Percentiles rank a stretch among this genome's conserved stretches.
Evolutionary conservation across 2,888 invertebrate species (phyloP).

Genomic region (Cosmopolites sordidus): DNA sequence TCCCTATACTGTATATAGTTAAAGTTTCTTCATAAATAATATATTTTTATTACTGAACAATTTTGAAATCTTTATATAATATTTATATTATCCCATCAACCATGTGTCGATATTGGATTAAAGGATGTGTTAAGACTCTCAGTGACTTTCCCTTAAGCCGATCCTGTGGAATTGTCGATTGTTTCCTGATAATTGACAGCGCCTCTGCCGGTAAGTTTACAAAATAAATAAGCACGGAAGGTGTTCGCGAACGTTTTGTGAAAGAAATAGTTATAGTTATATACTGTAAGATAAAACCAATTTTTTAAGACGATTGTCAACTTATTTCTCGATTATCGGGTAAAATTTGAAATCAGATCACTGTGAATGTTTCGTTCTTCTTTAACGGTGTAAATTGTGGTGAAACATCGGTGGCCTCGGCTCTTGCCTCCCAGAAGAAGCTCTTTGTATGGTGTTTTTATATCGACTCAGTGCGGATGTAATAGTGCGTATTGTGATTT

Average conservation of each 20-base stretch:
- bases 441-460: constrained; percentile 1
- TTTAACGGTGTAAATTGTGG: neutral
- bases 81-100: too few relatives aligned
- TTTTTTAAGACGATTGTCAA: neutral
- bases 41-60: too few relatives aligned
- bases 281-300: constrained; percentile 2
- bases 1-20: too few relatives aligned
- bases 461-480: neutral
- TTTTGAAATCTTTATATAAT: too few relatives aligned
- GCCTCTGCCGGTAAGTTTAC: constrained; percentile 8
- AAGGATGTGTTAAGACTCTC: too few relatives aligned
- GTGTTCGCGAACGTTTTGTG: constrained; percentile 11
- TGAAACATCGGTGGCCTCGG: constrained; percentile 13
- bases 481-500: too few relatives aligned
- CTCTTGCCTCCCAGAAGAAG: neutral
- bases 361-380: neutral
- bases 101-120: too few relatives aligned
- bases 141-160: neutral
- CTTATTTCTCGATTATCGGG: neutral
- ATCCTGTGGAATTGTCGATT: constrained; percentile 8
- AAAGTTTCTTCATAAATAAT: too few relatives aligned
- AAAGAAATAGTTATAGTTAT: neutral
- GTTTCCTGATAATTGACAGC: constrained; percentile 5
- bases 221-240: constrained; percentile 10
- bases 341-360: neutral